These are phyloP conservation scores for Endomychus coccineus DNA, from an alignment of 2,888 invertebrate genomes.

Conservation along the genomic window DNA sequence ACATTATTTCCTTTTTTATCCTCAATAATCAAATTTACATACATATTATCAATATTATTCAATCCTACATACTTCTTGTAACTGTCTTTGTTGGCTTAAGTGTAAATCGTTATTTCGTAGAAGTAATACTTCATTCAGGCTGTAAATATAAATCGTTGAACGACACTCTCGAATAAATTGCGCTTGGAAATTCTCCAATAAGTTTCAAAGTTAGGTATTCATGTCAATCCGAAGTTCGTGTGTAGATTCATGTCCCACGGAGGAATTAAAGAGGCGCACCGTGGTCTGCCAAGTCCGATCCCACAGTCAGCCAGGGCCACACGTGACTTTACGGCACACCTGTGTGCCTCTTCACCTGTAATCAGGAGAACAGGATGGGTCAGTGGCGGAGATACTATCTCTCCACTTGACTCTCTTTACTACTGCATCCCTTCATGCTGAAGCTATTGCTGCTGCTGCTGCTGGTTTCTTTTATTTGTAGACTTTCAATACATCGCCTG, in stretches of 20 bases:
- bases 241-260: constrained; percentile 11
- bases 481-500: too few relatives aligned
- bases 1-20: too few relatives aligned
- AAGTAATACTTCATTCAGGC: too few relatives aligned
- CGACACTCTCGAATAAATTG: too few relatives aligned
- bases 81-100: too few relatives aligned
- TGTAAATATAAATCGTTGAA: too few relatives aligned
- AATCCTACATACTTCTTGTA: too few relatives aligned
- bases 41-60: too few relatives aligned
- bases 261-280: constrained; percentile 12
- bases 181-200: too few relatives aligned
- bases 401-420: constrained; percentile 14
- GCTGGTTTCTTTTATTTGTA: too few relatives aligned
- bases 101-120: too few relatives aligned
- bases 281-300: constrained; percentile 12
- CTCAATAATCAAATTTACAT: too few relatives aligned
- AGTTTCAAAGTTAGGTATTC: background rate
- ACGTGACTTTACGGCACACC: constrained; percentile 26
- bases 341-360: constrained; percentile 26
- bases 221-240: background rate
- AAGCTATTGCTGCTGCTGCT: constrained; percentile 22
- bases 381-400: constrained; percentile 27
- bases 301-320: constrained; percentile 22
- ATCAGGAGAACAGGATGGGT: constrained; percentile 25
- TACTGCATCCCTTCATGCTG: constrained; percentile 17